These are phyloP conservation scores for Lithosia quadra DNA, from an alignment of 2,888 invertebrate species.

Conservation along the genomic window DNA sequence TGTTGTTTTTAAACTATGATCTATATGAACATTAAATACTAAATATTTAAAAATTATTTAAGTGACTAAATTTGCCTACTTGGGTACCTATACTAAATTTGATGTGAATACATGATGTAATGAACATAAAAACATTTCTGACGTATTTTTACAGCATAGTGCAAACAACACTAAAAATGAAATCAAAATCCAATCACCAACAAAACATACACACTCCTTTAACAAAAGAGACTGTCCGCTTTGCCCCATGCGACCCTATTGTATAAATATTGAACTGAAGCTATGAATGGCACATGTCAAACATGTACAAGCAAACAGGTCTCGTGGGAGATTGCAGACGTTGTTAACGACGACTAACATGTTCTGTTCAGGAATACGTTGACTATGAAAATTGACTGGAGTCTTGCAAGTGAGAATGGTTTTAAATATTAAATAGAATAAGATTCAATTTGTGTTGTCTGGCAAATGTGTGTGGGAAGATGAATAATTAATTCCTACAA, in stretches of 20 bases:
- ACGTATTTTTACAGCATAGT: too few relatives aligned
- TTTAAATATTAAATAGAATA: slow-evolving; percentile 32
- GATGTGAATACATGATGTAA: too few relatives aligned
- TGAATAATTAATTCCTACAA: not conserved
- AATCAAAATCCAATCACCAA: not conserved
- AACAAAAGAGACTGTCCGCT: slow-evolving; percentile 11
- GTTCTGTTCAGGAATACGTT: slow-evolving; percentile 42
- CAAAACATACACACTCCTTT: not conserved
- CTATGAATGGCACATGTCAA: slow-evolving; percentile 48
- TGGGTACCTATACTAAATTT: too few relatives aligned
- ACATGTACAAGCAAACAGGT: slow-evolving; percentile 42
- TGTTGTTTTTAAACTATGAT: too few relatives aligned
- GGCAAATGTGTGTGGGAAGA: not conserved
- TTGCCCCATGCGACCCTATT: slow-evolving; percentile 16
- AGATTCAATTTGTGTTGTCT: not conserved
- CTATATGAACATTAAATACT: too few relatives aligned
- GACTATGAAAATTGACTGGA: slow-evolving; percentile 39
- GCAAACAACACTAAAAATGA: too few relatives aligned
- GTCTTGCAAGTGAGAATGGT: slow-evolving; percentile 38
- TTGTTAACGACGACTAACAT: slow-evolving; percentile 48
- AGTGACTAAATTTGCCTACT: too few relatives aligned
- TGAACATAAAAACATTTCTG: too few relatives aligned
- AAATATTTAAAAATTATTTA: too few relatives aligned
- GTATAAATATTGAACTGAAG: slow-evolving; percentile 28
- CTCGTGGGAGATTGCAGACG: slow-evolving; percentile 39